These are phyloP conservation scores for Anoplius nigerrimus DNA, from an alignment of 2,888 invertebrate species.

Conservation along the genomic window DNA sequence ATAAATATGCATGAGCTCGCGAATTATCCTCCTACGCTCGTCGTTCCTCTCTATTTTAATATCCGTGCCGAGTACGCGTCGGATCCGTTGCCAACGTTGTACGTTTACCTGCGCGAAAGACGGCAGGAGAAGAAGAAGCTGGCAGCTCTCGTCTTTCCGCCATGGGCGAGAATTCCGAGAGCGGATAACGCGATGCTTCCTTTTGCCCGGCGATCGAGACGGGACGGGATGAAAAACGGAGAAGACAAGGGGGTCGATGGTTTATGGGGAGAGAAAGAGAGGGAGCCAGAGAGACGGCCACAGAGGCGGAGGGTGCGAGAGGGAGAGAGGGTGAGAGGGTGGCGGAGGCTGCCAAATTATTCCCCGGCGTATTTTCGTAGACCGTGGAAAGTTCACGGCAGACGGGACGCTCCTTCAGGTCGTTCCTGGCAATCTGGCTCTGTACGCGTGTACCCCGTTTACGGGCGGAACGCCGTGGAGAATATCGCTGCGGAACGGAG, in stretches of 20 bases:
- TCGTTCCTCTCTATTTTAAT: background rate
- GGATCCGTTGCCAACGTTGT: background rate
- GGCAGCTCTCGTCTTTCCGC: background rate
- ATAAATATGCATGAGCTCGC: constrained; percentile 1
- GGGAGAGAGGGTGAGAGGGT: constrained; percentile 5
- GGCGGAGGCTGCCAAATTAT: constrained; percentile 55
- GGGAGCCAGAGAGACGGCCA: no score
- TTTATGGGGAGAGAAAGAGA: constrained; percentile 7
- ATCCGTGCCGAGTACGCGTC: background rate
- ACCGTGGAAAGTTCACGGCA: constrained; percentile 45
- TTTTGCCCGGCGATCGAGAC: background rate
- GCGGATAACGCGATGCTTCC: constrained; percentile 3
- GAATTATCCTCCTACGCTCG: background rate
- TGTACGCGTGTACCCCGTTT: constrained; percentile 10
- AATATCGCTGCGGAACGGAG: no score
- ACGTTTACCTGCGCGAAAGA: background rate
- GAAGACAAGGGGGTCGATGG: no score
- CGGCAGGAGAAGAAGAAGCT: background rate
- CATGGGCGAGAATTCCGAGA: background rate
- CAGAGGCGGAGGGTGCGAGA: no score
- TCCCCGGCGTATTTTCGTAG: constrained; percentile 50
- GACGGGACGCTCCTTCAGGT: constrained; percentile 18
- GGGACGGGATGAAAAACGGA: background rate
- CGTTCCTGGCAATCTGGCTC: constrained; percentile 42
- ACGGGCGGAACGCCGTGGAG: no score